Evolutionary conservation across 2,888 invertebrate genomes (phyloP).

Genomic region (Apomyelois bistriatella): DNA sequence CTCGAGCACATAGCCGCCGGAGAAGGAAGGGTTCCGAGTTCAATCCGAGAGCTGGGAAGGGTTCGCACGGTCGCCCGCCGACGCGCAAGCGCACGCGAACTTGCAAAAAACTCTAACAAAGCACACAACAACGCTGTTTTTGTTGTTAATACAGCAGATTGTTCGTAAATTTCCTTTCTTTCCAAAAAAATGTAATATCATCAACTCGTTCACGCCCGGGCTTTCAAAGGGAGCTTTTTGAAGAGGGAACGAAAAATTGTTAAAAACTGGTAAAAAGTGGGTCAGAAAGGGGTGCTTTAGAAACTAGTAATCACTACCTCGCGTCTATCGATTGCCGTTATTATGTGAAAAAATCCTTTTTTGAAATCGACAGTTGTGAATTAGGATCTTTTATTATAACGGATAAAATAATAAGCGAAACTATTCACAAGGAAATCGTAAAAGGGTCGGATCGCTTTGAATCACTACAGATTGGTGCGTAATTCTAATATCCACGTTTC

Average conservation of each 20-base stretch:
- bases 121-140: slow-evolving; percentile 71
- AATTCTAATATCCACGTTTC: slow-evolving; percentile 7
- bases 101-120: slow-evolving; percentile 73
- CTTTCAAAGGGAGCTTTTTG: slow-evolving; percentile 73
- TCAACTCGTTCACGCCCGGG: slow-evolving; percentile 80
- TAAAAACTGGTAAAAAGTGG: slow-evolving; percentile 78
- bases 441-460: slow-evolving; percentile 33
- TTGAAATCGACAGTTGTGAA: slow-evolving; percentile 61
- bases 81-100: slow-evolving; percentile 79
- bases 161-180: slow-evolving; percentile 76
- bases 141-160: slow-evolving; percentile 78
- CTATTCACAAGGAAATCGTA: slow-evolving; percentile 35
- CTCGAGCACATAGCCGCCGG: slow-evolving; percentile 48
- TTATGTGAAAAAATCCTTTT: slow-evolving; percentile 66
- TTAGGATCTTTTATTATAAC: slow-evolving; percentile 54
- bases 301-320: slow-evolving; percentile 77
- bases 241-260: slow-evolving; percentile 73
- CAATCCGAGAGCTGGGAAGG: slow-evolving; percentile 65
- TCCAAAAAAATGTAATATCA: slow-evolving; percentile 77
- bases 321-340: slow-evolving; percentile 77
- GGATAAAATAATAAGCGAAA: slow-evolving; percentile 49
- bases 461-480: slow-evolving; percentile 13
- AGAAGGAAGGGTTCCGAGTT: slow-evolving; percentile 68
- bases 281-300: slow-evolving; percentile 79
- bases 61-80: slow-evolving; percentile 74